phyloP scores from a whole-genome alignment of 2,888 invertebrate species.

The Thecocarcelia acutangulata region DNA sequence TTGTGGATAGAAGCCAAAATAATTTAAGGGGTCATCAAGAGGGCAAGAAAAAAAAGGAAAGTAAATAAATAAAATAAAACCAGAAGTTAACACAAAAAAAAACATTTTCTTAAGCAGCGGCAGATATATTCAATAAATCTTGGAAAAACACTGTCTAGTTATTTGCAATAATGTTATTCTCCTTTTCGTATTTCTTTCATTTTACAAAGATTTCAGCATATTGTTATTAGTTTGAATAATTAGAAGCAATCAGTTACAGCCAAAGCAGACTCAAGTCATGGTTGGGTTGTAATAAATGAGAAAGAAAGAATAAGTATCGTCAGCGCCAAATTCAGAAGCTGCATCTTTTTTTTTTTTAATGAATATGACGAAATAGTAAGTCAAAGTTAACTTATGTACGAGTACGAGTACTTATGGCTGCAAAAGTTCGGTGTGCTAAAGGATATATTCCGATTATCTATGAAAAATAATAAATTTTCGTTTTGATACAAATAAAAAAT shows the following conservation, averaged over 20 bases:
- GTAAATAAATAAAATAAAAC: conserved; percentile 4
- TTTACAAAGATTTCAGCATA: conserved; percentile 68
- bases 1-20: conserved; percentile 12
- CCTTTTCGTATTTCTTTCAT: conserved; percentile 5
- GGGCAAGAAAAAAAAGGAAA: conserved; percentile 6
- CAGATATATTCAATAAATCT: too few relatives aligned
- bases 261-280: conserved; percentile 76
- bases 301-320: conserved; percentile 26
- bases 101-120: too few relatives aligned
- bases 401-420: too few relatives aligned
- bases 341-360: too few relatives aligned
- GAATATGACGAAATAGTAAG: too few relatives aligned
- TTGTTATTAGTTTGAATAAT: conserved; percentile 78
- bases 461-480: too few relatives aligned
- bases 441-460: too few relatives aligned
- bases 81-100: conserved; percentile 4
- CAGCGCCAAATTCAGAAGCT: too few relatives aligned
- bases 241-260: conserved; percentile 79
- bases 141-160: too few relatives aligned
- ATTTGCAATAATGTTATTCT: neutral
- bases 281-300: neutral
- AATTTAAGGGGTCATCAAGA: conserved; percentile 38
- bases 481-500: too few relatives aligned
- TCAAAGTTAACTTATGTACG: too few relatives aligned
- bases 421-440: too few relatives aligned